phyloP scores from a whole-genome alignment of 2,797 vertebrate genomes.

The Hyperoplus immaculatus region DNA sequence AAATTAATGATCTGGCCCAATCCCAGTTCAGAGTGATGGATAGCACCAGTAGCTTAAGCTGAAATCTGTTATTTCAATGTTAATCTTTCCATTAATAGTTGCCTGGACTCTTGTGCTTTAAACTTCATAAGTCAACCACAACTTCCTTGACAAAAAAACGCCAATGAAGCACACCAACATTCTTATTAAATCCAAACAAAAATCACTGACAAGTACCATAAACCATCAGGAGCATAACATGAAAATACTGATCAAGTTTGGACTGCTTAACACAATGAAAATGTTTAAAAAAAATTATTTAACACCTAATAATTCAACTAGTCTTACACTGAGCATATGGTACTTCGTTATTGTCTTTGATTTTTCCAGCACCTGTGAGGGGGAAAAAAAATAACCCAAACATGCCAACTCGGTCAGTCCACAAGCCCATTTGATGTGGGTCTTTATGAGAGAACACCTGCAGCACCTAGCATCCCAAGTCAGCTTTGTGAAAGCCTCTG shows the following conservation, averaged over 20 bases:
- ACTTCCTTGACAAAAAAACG: slow-evolving; percentile 34
- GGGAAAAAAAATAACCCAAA: slow-evolving; percentile 38
- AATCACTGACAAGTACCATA: slow-evolving; percentile 22
- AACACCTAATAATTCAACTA: slow-evolving; percentile 14
- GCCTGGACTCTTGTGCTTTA: slow-evolving; percentile 39
- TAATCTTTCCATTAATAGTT: slow-evolving; percentile 61
- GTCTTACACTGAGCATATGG: neutral
- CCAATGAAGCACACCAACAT: slow-evolving; percentile 30
- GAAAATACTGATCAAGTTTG: neutral
- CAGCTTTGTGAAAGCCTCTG: slow-evolving; percentile 82
- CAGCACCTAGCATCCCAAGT: slow-evolving; percentile 75
- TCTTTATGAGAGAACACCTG: slow-evolving; percentile 81
- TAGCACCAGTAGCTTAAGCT: slow-evolving; percentile 31
- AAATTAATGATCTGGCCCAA: slow-evolving; percentile 51
- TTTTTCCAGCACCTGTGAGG: slow-evolving; percentile 62
- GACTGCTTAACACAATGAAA: slow-evolving; percentile 13
- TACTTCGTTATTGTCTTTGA: slow-evolving; percentile 29
- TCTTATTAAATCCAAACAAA: slow-evolving; percentile 31
- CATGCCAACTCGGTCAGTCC: slow-evolving; percentile 62
- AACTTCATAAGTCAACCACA: slow-evolving; percentile 46
- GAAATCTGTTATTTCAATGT: slow-evolving; percentile 49
- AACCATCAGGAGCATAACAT: slow-evolving; percentile 17
- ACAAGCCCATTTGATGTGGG: slow-evolving; percentile 75
- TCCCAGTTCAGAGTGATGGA: slow-evolving; percentile 44
- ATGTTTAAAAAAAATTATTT: neutral